phyloP scores from a whole-genome alignment of 2,797 vertebrate species.

The Cryptoprocta ferox region DNA sequence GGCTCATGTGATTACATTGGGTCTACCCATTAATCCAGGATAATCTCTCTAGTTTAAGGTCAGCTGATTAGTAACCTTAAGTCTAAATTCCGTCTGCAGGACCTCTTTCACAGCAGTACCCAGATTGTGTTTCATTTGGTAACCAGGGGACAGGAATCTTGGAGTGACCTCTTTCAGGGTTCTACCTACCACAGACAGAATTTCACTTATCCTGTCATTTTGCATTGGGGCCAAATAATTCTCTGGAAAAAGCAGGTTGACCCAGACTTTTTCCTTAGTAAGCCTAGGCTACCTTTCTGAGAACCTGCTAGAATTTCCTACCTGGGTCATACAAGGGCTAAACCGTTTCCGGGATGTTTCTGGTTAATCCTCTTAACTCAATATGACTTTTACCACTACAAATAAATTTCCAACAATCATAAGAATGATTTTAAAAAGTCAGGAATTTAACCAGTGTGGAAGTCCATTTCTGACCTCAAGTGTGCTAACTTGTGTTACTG shows the following conservation, averaged over 20 bases:
- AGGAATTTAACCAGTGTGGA: background rate
- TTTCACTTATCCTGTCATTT: background rate
- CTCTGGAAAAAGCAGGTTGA: background rate
- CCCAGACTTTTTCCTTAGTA: background rate
- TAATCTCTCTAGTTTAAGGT: background rate
- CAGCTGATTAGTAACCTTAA: background rate
- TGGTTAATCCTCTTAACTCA: background rate
- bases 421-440: background rate
- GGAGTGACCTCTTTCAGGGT: background rate
- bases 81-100: background rate
- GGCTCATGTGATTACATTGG: background rate
- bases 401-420: background rate
- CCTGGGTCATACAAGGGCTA: background rate
- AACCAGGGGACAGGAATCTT: background rate
- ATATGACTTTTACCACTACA: background rate
- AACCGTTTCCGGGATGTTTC: background rate
- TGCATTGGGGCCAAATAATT: background rate
- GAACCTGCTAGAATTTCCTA: background rate
- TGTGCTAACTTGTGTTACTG: background rate
- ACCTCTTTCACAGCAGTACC: background rate
- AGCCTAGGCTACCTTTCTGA: background rate
- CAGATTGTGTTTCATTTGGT: background rate
- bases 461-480: background rate
- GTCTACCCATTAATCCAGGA: background rate
- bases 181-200: background rate